phyloP scores from a whole-genome alignment of 1,140 invertebrate species.

The Penaeus chinensis region DNA sequence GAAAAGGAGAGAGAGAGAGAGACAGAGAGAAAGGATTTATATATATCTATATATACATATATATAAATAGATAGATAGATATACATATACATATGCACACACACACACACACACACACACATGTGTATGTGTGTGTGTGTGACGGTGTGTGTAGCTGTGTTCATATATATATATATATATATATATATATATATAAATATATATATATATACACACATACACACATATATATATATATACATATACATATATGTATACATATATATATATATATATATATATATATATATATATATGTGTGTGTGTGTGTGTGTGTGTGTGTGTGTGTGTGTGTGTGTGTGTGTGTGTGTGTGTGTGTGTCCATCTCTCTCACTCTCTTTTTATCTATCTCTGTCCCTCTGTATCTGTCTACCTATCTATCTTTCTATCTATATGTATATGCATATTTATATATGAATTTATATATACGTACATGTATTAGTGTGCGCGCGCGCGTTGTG shows the following conservation, averaged over 20 bases:
- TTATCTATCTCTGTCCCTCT: too few relatives aligned
- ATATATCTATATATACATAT: background rate
- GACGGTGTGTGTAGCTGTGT: background rate
- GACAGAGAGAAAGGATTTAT: background rate
- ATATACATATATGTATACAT: constrained; percentile 21
- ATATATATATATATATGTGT: background rate
- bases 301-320: background rate
- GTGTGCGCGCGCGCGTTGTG: too few relatives aligned
- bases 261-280: background rate
- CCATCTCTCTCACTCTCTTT: too few relatives aligned
- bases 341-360: background rate
- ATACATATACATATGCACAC: background rate
- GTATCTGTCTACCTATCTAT: too few relatives aligned
- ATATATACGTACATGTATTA: background rate
- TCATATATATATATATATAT: background rate
- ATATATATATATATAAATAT: too few relatives aligned
- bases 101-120: too few relatives aligned
- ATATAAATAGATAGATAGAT: background rate
- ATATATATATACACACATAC: background rate
- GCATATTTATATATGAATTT: background rate
- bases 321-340: background rate
- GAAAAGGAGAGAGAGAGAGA: constrained; percentile 22
- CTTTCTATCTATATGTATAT: background rate
- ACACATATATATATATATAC: constrained; percentile 6
- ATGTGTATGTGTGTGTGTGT: too few relatives aligned